Evolutionary conservation across 2,113 vertebrate genomes (phyloP).

Genomic region (Formicarius rufipectus): DNA sequence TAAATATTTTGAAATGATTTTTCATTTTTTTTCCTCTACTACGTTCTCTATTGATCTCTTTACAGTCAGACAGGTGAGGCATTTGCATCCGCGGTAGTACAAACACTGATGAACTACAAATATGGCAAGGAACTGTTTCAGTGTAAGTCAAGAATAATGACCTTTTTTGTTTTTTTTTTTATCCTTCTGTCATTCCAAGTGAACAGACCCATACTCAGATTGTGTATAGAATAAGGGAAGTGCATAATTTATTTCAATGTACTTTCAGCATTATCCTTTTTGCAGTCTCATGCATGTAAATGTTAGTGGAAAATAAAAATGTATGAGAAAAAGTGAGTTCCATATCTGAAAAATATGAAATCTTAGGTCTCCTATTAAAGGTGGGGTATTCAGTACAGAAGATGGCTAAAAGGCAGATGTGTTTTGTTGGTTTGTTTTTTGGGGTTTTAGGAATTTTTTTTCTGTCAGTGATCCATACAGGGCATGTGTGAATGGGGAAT

Average conservation of each 20-base stretch:
- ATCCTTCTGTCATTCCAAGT: neutral
- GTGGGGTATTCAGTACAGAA: neutral
- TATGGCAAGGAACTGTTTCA: neutral
- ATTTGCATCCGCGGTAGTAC: neutral
- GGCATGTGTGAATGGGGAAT: neutral
- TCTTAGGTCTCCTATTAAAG: neutral
- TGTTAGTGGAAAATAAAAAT: neutral
- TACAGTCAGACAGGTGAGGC: neutral
- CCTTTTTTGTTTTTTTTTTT: neutral
- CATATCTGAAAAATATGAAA: neutral
- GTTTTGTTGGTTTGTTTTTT: too few species aligned
- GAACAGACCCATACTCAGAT: neutral
- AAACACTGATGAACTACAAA: neutral
- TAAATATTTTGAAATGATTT: neutral
- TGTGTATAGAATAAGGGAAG: neutral
- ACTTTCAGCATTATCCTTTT: neutral
- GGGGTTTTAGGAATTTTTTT: neutral
- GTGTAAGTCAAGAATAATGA: neutral
- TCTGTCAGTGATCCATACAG: neutral
- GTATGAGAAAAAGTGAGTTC: neutral
- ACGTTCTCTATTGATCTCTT: neutral
- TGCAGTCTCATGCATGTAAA: neutral
- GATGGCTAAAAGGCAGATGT: neutral
- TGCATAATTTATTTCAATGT: neutral
- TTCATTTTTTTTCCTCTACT: neutral